Evolutionary conservation across 2,113 vertebrate species (phyloP).

Genomic region (Condylura cristata): DNA sequence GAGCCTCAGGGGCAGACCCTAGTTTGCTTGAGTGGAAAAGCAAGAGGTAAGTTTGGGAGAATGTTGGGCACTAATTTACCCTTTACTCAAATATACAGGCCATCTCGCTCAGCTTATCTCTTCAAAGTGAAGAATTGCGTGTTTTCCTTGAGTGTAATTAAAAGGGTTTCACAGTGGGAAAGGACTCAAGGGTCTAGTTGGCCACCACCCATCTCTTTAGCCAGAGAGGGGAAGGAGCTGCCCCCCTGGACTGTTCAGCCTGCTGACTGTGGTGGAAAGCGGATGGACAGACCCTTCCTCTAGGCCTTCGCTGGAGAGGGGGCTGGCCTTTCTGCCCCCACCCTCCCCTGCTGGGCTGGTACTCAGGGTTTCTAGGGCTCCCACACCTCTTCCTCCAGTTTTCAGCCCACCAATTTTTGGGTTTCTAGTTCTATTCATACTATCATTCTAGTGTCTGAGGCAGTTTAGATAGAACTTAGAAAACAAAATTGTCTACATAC

Average conservation of each 20-base stretch:
- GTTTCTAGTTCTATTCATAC: background rate
- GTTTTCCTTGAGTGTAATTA: background rate
- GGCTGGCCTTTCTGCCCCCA: too few relatives aligned
- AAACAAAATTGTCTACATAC: background rate
- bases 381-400: background rate
- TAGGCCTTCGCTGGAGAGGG: background rate
- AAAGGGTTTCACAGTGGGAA: background rate
- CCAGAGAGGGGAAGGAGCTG: background rate
- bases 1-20: background rate
- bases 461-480: background rate
- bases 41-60: background rate
- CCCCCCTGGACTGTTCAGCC: background rate
- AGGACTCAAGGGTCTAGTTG: background rate
- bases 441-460: background rate
- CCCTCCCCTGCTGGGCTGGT: background rate
- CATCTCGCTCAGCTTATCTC: background rate
- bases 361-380: too few relatives aligned
- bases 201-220: too few relatives aligned
- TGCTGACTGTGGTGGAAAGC: background rate
- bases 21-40: background rate
- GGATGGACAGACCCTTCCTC: background rate
- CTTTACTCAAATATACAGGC: background rate
- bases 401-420: background rate
- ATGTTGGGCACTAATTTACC: background rate
- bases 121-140: background rate